Evolutionary conservation across 2,888 invertebrate genomes (phyloP).

Genomic region (Stenoptilia bipunctidactyla): DNA sequence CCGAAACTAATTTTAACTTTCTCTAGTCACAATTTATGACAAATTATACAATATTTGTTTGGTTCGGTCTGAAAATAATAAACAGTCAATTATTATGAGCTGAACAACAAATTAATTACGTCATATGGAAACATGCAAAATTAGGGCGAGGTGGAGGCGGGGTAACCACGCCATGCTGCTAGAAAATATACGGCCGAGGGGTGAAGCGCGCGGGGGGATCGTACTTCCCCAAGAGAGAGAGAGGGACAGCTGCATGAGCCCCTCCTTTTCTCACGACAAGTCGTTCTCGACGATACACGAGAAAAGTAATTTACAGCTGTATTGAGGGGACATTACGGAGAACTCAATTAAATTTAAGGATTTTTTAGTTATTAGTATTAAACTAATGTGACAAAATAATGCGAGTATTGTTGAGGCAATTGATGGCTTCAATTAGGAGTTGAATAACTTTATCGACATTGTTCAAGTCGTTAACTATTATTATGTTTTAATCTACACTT

Average conservation of each 20-base stretch:
- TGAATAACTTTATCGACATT: no score
- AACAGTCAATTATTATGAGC: no score
- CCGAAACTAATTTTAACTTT: no score
- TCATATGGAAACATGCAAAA: conserved; percentile 39
- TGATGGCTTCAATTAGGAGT: no score
- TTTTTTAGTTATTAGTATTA: no score
- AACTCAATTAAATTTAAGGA: neutral
- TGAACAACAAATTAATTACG: conserved; percentile 18
- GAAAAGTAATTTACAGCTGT: neutral
- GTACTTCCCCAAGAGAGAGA: conserved; percentile 20
- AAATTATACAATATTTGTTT: no score
- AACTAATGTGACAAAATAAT: conserved; percentile 26
- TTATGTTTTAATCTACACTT: no score
- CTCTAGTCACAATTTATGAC: no score
- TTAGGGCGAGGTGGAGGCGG: conserved; percentile 54
- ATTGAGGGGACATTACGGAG: neutral
- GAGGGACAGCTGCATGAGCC: conserved; percentile 19
- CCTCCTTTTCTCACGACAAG: conserved; percentile 30
- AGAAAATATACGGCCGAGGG: conserved; percentile 40
- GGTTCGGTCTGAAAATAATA: no score
- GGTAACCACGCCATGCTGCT: conserved; percentile 46
- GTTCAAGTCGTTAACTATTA: no score
- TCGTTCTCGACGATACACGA: neutral
- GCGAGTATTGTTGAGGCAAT: no score
- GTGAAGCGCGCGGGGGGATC: conserved; percentile 20